A percentile compares a stretch with the other conserved stretches of the same genome.
phyloP scores from a whole-genome alignment of 2,113 vertebrate species.

The Heliornis fulica region DNA sequence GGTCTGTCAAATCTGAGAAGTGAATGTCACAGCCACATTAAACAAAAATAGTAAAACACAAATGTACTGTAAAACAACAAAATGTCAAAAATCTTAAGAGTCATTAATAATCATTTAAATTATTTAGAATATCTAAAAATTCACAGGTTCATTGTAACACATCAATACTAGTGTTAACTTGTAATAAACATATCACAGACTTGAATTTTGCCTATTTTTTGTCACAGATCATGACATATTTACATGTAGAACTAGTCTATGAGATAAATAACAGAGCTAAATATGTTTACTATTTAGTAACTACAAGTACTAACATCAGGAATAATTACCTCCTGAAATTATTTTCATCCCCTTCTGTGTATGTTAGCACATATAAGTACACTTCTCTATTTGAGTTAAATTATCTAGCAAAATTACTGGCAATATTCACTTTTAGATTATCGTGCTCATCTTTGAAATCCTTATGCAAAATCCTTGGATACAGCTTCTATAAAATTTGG shows the following conservation, averaged over 20 bases:
- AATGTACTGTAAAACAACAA: not conserved
- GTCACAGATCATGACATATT: not conserved
- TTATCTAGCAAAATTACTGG: not conserved
- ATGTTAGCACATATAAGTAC: constrained; percentile 9
- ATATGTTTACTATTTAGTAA: not conserved
- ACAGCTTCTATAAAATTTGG: constrained; percentile 91
- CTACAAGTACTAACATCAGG: constrained; percentile 17
- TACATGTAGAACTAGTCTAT: not conserved
- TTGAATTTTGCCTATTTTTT: not conserved
- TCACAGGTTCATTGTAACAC: not conserved
- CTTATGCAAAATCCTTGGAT: constrained; percentile 88
- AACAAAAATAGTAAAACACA: not conserved
- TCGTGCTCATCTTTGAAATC: not conserved
- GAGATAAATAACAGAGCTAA: not conserved
- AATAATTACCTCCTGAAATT: not conserved
- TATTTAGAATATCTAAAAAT: not conserved
- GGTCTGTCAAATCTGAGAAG: not conserved
- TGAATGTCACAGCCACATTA: not conserved
- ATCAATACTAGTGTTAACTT: not conserved
- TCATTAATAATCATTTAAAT: not conserved
- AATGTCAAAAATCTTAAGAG: not conserved
- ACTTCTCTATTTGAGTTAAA: constrained; percentile 22
- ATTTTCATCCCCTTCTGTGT: constrained; percentile 39
- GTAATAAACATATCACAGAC: not conserved
- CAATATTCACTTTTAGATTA: not conserved